These are phyloP conservation scores for Ganaspis brasiliensis DNA, from an alignment of 2,888 invertebrate genomes.

Conservation along the genomic window DNA sequence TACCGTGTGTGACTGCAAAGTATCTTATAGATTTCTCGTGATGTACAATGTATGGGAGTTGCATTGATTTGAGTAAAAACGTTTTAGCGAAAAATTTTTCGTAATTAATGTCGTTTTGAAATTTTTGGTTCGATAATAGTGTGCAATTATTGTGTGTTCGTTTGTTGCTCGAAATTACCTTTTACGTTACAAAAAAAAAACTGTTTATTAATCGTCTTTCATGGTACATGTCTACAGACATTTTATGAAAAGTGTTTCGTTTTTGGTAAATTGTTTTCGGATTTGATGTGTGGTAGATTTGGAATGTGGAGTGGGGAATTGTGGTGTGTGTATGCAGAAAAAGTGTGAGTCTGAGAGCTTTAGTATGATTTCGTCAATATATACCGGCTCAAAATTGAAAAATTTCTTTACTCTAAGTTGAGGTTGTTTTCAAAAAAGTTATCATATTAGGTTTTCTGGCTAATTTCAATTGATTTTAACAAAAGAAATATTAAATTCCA, in stretches of 20 bases:
- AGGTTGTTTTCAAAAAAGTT: background rate
- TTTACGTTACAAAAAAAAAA: slow-evolving; percentile 40
- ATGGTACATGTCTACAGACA: slow-evolving; percentile 34
- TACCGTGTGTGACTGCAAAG: slow-evolving; percentile 38
- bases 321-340: slow-evolving; percentile 31
- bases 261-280: slow-evolving; percentile 31
- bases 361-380: slow-evolving; percentile 5
- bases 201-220: slow-evolving; percentile 36
- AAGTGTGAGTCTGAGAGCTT: background rate
- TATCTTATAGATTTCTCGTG: slow-evolving; percentile 42
- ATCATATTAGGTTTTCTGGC: background rate
- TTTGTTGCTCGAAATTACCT: slow-evolving; percentile 16
- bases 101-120: slow-evolving; percentile 3
- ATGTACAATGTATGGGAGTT: slow-evolving; percentile 38
- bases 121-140: slow-evolving; percentile 8
- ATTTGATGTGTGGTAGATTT: slow-evolving; percentile 5
- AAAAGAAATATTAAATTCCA: too few relatives aligned
- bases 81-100: slow-evolving; percentile 15
- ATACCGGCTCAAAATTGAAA: background rate
- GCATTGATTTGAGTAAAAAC: background rate
- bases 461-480: background rate
- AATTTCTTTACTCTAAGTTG: background rate
- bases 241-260: slow-evolving; percentile 14
- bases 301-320: slow-evolving; percentile 13
- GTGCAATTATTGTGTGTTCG: slow-evolving; percentile 34